These are phyloP conservation scores for Gobio occitaniae DNA, from an alignment of 2,797 vertebrate genomes.

Conservation along the genomic window DNA sequence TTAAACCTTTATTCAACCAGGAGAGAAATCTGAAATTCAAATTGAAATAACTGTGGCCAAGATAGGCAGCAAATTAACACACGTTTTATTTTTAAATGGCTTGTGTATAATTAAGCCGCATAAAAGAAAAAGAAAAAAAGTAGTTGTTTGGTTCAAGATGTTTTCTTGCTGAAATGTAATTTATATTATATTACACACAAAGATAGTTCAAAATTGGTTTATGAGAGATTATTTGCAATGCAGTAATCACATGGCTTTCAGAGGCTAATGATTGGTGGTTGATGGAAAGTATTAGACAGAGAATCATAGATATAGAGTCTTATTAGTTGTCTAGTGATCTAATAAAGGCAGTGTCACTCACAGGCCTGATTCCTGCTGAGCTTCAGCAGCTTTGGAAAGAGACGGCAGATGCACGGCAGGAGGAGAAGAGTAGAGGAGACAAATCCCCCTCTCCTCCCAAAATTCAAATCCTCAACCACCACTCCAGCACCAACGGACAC, in stretches of 20 bases:
- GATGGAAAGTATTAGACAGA: background rate
- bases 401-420: conserved; percentile 76
- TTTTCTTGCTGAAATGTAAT: background rate
- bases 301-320: background rate
- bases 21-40: background rate
- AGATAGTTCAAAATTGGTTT: background rate
- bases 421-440: conserved; percentile 76
- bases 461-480: conserved; percentile 83
- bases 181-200: background rate
- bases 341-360: conserved; percentile 71
- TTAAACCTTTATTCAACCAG: background rate
- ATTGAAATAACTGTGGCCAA: background rate
- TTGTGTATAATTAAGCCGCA: background rate
- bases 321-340: conserved; percentile 9
- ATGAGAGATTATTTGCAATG: background rate
- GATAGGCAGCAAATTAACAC: background rate
- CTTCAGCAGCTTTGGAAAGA: conserved; percentile 91
- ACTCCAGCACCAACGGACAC: conserved; percentile 88
- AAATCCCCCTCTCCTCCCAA: conserved; percentile 79
- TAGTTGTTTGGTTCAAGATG: background rate
- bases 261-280: background rate
- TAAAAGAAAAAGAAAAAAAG: background rate
- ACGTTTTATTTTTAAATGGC: background rate
- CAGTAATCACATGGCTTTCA: background rate
- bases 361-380: conserved; percentile 88